Percentiles rank a stretch among this genome's conserved stretches.
Evolutionary conservation across 2,888 invertebrate species (phyloP).

Genomic region (Cancer borealis): DNA sequence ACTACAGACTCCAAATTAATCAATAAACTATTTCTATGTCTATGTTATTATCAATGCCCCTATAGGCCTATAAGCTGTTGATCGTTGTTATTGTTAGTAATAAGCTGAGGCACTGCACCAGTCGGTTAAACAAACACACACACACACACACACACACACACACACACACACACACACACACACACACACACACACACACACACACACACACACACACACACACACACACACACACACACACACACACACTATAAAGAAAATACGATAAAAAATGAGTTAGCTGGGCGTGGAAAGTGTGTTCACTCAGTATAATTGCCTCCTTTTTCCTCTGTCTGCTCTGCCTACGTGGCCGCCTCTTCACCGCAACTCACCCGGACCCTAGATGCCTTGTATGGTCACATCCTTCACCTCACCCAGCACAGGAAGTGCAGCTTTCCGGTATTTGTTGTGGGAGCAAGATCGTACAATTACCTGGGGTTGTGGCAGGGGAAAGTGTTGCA

Average conservation of each 20-base stretch:
- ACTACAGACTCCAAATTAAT: no score
- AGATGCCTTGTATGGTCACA: background rate
- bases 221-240: background rate
- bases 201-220: no score
- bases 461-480: conserved; percentile 38
- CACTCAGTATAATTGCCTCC: background rate
- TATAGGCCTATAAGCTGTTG: no score
- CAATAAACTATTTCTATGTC: no score
- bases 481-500: conserved; percentile 69
- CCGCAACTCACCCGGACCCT: background rate
- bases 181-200: no score
- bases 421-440: background rate
- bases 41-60: no score
- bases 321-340: background rate
- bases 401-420: background rate
- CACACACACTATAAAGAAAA: background rate
- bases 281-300: background rate
- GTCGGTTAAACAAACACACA: no score
- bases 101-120: no score
- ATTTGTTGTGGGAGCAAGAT: background rate
- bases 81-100: no score
- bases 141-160: no score
- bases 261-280: background rate
- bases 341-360: background rate
- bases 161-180: no score